Evolutionary conservation across 2,113 vertebrate genomes (phyloP).

Genomic region (Gymnocephalus cernua): DNA sequence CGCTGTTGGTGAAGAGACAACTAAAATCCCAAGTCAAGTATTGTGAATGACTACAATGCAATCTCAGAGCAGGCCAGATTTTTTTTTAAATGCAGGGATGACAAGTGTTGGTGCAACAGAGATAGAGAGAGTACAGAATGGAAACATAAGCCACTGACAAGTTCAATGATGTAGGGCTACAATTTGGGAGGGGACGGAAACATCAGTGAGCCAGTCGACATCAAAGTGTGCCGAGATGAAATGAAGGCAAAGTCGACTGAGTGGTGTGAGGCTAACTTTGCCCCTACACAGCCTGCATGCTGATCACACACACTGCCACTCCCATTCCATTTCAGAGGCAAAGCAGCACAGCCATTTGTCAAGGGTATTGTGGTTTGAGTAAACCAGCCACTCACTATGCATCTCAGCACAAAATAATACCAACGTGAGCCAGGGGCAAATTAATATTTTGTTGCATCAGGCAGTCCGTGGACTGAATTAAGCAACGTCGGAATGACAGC

Average conservation of each 20-base stretch:
- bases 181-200: conserved; percentile 17
- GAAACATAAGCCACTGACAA: conserved; percentile 51
- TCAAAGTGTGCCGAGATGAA: conserved; percentile 54
- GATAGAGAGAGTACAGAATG: conserved; percentile 33
- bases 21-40: conserved; percentile 31
- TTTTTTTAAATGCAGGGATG: conserved; percentile 11
- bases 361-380: conserved; percentile 43
- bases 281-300: conserved; percentile 22
- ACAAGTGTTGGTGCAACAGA: conserved; percentile 22
- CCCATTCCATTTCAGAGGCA: conserved; percentile 37
- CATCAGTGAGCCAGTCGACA: conserved; percentile 44
- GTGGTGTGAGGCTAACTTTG: conserved; percentile 42
- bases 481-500: conserved; percentile 14
- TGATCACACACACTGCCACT: conserved; percentile 17
- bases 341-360: conserved; percentile 51
- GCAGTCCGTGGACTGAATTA: conserved; percentile 42
- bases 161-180: conserved; percentile 48
- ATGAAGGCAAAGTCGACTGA: conserved; percentile 26
- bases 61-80: conserved; percentile 9
- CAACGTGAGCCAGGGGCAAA: conserved; percentile 38
- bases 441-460: conserved; percentile 55
- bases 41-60: conserved; percentile 29
- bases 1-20: conserved; percentile 6
- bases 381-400: conserved; percentile 41
- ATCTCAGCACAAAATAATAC: conserved; percentile 42